phyloP scores from a whole-genome alignment of 1,140 invertebrate species.

The Zaprionus gabonicus region DNA sequence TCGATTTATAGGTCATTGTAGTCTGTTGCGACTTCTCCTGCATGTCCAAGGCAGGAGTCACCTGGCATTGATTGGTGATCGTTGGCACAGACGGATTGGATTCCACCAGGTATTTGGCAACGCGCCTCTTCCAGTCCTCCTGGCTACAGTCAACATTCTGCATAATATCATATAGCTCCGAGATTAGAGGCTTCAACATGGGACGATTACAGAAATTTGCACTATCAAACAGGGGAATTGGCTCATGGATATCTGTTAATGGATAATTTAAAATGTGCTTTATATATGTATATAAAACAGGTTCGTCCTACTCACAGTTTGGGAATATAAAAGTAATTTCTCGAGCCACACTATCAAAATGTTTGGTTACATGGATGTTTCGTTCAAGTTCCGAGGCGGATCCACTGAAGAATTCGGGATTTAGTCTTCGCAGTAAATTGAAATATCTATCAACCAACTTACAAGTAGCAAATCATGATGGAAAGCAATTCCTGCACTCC shows the following conservation, averaged over 20 bases:
- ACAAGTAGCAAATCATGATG: constrained; percentile 81
- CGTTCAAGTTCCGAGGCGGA: constrained; percentile 62
- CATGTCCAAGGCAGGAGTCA: constrained; percentile 35
- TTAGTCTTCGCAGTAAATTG: background rate
- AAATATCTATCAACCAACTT: constrained; percentile 36
- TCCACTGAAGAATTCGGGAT: constrained; percentile 34
- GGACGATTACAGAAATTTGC: constrained; percentile 57
- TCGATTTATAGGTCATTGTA: constrained; percentile 41
- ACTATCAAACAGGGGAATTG: constrained; percentile 58
- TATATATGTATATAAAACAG: background rate
- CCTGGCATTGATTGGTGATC: constrained; percentile 64
- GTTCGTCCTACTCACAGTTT: constrained; percentile 87
- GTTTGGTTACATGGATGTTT: constrained; percentile 91
- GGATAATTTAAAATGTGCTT: background rate
- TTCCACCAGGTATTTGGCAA: constrained; percentile 65
- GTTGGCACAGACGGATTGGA: constrained; percentile 58
- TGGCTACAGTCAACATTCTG: constrained; percentile 66
- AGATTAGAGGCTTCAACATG: constrained; percentile 60
- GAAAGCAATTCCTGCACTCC: constrained; percentile 85
- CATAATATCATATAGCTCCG: constrained; percentile 68
- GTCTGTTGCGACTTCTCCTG: constrained; percentile 66
- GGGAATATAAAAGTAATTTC: constrained; percentile 97
- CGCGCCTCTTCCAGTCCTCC: constrained; percentile 69
- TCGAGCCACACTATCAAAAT: constrained; percentile 88
- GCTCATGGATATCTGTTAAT: constrained; percentile 72